Conservation (phyloP, 2,113 vertebrate genomes). For the Anseranas semipalmata region DNA sequence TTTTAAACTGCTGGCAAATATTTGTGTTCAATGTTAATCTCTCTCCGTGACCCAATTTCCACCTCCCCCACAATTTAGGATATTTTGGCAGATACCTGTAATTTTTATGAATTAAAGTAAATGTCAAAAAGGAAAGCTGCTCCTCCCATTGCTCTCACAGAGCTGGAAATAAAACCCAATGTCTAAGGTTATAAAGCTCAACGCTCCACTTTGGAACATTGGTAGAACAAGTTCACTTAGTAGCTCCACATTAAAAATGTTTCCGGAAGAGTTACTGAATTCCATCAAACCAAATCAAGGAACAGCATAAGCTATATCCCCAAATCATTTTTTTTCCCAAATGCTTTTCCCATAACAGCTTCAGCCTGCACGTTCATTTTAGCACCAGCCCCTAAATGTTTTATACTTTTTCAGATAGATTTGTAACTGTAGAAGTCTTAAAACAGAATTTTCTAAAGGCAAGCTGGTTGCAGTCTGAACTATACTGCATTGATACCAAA, state of each 20-base stretch:
- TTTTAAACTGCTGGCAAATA: slow-evolving; percentile 41
- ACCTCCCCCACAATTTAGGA: slow-evolving; percentile 43
- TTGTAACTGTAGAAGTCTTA: not conserved
- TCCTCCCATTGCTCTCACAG: not conserved
- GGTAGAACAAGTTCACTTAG: not conserved
- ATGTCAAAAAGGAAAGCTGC: slow-evolving; percentile 35
- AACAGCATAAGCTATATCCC: not conserved
- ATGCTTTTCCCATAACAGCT: not conserved
- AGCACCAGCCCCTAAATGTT: not conserved
- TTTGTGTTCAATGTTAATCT: slow-evolving; percentile 32
- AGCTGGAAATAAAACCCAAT: slow-evolving; percentile 6
- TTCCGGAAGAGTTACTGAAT: not conserved
- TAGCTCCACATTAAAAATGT: not conserved
- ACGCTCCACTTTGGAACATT: not conserved
- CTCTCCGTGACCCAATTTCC: slow-evolving; percentile 46
- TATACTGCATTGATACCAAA: not conserved
- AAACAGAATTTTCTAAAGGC: slow-evolving; percentile 22
- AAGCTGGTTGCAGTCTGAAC: not conserved
- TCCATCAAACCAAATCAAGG: not conserved
- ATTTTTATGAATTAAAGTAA: slow-evolving; percentile 68
- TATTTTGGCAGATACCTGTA: slow-evolving; percentile 53
- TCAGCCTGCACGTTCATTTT: not conserved
- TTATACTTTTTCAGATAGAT: not conserved
- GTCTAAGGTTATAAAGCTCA: slow-evolving; percentile 49
- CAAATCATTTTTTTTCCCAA: not conserved